Evolutionary conservation across 2,888 invertebrate species (phyloP), one percentile per base, ranked within the genome.

Genomic region (Bugulina stolonifera): DNA sequence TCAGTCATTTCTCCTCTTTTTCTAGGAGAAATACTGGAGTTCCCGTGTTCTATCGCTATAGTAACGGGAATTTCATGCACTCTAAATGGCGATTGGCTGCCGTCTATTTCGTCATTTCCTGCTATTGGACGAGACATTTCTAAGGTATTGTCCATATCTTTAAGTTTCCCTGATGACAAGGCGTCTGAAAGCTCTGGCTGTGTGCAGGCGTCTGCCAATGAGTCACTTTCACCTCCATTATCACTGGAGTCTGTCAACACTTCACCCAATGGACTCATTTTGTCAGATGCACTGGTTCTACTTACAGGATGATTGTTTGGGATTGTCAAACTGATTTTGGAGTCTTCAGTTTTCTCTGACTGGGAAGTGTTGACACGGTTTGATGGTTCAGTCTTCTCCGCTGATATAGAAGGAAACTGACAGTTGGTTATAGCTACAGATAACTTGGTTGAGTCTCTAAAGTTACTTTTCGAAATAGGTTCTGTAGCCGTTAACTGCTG

Each of bases 1-100:
- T 43, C 43, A 10, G 43, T 18, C 43, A 18, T 10, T 10, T 5
- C 18, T 43, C 3, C 43, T 10, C n/a, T 32, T 64, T 22, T 10
- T 32, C 29, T 3, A 18, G 32, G 10, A 32, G 18, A 10, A 3
- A 32, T 10, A 5, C 14, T 14, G 14, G 10, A 14, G 32, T 64
- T 10, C 14, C 29, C 14, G n/a, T 64, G 29, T 10, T 14, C 64
- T 25, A 64, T 32, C 32, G 64, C 10, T 14, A 64, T 64, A 64
- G 29, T 64, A 14, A 64, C 64, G 10, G 64, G 64, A 34, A 64
- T 64, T 32, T 64, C 64, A 29, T 22, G 14, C 3, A 64, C 34
- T 64, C 27, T 27, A 32, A 64, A 64, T 32, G 64, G 64, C 10
- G 64, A 64, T 29, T 27, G 32, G 64, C 64, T 22, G 27, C 64